These are phyloP conservation scores for Slavum lentiscoides DNA, from an alignment of 2,888 invertebrate species.

Conservation along the genomic window DNA sequence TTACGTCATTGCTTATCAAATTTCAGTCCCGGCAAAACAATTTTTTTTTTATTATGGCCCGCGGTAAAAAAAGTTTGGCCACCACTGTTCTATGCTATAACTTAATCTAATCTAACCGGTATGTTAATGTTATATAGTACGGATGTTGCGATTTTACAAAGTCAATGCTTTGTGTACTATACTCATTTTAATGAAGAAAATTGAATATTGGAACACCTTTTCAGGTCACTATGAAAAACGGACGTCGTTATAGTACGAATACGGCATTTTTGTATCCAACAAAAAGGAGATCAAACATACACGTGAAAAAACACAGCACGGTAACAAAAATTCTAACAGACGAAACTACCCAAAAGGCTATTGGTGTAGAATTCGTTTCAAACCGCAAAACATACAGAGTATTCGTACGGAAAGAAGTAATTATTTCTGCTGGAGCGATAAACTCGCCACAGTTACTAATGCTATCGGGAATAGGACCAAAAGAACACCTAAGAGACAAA, in stretches of 20 bases:
- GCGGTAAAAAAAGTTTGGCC: no score
- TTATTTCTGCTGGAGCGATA: conserved; percentile 75
- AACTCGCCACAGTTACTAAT: conserved; percentile 78
- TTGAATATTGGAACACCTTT: neutral
- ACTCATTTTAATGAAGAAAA: no score
- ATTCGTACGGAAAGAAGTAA: conserved; percentile 71
- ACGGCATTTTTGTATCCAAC: conserved; percentile 70
- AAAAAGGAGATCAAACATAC: conserved; percentile 67
- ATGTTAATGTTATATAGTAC: no score
- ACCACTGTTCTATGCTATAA: no score
- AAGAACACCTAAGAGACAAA: conserved; percentile 63
- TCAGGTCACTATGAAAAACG: conserved; percentile 67
- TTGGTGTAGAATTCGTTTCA: conserved; percentile 67
- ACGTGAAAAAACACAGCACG: conserved; percentile 66
- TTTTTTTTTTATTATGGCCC: no score
- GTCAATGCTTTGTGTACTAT: no score
- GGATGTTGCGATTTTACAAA: no score
- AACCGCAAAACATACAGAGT: conserved; percentile 64
- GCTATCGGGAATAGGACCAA: conserved; percentile 77
- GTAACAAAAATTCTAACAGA: conserved; percentile 68
- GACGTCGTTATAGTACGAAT: conserved; percentile 70
- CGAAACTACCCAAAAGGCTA: conserved; percentile 64
- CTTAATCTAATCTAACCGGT: no score
- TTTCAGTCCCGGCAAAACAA: no score
- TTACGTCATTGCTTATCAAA: no score